Base-by-base conservation (phyloP, 2,113 vertebrate species). In the Macheiramphus alcinus region DNA sequence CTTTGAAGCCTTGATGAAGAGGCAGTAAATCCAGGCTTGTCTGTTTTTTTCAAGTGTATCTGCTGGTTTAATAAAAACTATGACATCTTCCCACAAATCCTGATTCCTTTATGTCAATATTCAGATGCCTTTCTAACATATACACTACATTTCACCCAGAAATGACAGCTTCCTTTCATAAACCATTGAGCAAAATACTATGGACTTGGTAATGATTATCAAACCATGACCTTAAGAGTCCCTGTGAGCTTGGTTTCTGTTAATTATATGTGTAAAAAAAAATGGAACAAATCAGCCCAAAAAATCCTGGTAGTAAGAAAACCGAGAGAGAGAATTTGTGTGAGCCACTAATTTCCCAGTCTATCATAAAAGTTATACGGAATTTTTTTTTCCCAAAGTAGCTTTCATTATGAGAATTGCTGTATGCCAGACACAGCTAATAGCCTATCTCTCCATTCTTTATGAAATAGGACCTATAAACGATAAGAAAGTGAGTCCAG, bases 341-440 rank as follows among this genome's bases (percentile, higher is more conserved):
- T 31, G 21, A 83, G 47, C 26, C 29, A 45, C 3, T 48, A 18
- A 59, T 75, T 85, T 74, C 22, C 38, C 6, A 1, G 12, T 31
- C 7, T 45, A 13, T 48, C 10, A 58, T 45, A 14, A 58, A 40
- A 4, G 9, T 38, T 47, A 38, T 10, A 32, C 25, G 12, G 12
- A 5, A 4, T 1, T 43, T n/a, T 8, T 3, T 63, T 80, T 78
- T 53, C 21, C 10, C 25, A 19, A 74, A 66, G 25, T 50, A 50
- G 1, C 2, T 70, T 86, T 80, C 0, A 1, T 65, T 83, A 45
- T 50, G 25, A 66, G 16, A 84, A 90, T 38, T 0, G 0, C 16
- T 56, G 9, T 26, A n/a, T 73, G 18, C 26, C 31, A 70, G 23
- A 45, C 4, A 42, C 26, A 61, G 10, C 14, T 78, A 48, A 76